Percentiles rank a stretch among this genome's conserved stretches.
Evolutionary conservation across 2,797 vertebrate genomes (phyloP).

Genomic region (Syngnathus acus): DNA sequence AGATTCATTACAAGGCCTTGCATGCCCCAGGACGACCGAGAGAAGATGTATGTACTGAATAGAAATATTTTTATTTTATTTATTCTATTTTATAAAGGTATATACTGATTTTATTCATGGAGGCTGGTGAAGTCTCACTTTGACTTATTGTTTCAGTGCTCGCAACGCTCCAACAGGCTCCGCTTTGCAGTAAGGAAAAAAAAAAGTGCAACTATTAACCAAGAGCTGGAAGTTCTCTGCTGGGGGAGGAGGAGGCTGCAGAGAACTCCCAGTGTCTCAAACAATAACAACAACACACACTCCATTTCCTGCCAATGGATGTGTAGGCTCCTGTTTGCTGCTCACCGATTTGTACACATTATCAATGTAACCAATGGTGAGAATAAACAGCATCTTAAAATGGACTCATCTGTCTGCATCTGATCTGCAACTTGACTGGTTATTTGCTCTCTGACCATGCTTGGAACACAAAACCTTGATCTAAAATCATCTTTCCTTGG

Average conservation of each 20-base stretch:
- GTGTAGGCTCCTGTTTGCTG: slow-evolving; percentile 70
- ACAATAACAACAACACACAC: slow-evolving; percentile 28
- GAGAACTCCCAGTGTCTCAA: slow-evolving; percentile 36
- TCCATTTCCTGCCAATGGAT: slow-evolving; percentile 51
- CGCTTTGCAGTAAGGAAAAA: slow-evolving; percentile 38
- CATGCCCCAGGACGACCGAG: slow-evolving; percentile 63
- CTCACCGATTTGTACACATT: slow-evolving; percentile 81
- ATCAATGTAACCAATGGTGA: slow-evolving; percentile 88
- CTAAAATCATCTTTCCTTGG: too few relatives aligned
- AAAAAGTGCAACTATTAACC: slow-evolving; percentile 26
- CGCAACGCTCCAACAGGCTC: slow-evolving; percentile 48
- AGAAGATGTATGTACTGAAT: slow-evolving; percentile 65
- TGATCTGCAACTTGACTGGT: background rate
- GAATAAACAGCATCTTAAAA: slow-evolving; percentile 83
- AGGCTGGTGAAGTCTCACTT: slow-evolving; percentile 60
- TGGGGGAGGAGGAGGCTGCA: slow-evolving; percentile 11
- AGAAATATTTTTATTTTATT: slow-evolving; percentile 97
- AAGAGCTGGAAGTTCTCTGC: slow-evolving; percentile 35
- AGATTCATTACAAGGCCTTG: slow-evolving; percentile 68
- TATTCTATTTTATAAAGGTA: slow-evolving; percentile 97
- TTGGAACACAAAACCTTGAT: too few relatives aligned
- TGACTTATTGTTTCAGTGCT: slow-evolving; percentile 51
- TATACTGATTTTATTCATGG: slow-evolving; percentile 79
- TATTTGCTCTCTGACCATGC: too few relatives aligned
- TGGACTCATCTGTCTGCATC: slow-evolving; percentile 7